Percentiles rank a stretch among this genome's conserved stretches.
These are phyloP conservation scores for Gibbula magus DNA, from an alignment of 2,888 invertebrate species.

Conservation along the genomic window DNA sequence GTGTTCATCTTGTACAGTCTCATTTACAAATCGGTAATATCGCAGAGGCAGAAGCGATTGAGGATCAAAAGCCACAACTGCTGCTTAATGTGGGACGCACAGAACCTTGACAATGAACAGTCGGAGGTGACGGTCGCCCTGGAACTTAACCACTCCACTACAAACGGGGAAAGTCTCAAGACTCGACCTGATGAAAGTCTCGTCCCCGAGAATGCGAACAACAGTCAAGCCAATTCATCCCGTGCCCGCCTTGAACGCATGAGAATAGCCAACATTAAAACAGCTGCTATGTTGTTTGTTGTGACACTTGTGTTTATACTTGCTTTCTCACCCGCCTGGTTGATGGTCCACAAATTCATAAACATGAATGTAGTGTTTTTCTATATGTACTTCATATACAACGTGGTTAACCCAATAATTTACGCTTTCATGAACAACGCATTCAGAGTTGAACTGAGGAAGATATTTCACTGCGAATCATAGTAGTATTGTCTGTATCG, in stretches of 20 bases:
- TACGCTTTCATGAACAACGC: constrained; percentile 75
- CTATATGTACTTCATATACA: constrained; percentile 74
- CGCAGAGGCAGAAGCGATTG: constrained; percentile 46
- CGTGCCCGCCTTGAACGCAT: constrained; percentile 63
- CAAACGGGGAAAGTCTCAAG: constrained; percentile 41
- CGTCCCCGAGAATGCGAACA: constrained; percentile 22
- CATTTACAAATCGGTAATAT: constrained; percentile 60
- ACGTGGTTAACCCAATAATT: constrained; percentile 74
- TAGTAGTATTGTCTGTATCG: constrained; percentile 23
- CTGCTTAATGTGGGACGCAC: constrained; percentile 42
- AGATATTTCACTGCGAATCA: constrained; percentile 50
- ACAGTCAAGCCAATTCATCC: constrained; percentile 10
- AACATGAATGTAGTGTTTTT: constrained; percentile 67
- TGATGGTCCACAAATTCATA: constrained; percentile 68
- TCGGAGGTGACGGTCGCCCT: constrained; percentile 45
- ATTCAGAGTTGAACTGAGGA: constrained; percentile 71
- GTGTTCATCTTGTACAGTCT: constrained; percentile 72
- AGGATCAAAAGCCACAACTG: constrained; percentile 44
- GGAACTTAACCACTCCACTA: constrained; percentile 38
- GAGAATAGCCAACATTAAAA: constrained; percentile 73
- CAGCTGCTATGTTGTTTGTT: constrained; percentile 74
- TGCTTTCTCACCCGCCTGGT: constrained; percentile 73
- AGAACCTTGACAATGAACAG: constrained; percentile 38
- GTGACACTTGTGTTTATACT: constrained; percentile 74
- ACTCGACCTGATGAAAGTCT: constrained; percentile 28